A percentile compares a stretch with the other conserved stretches of the same genome.
Evolutionary conservation across 1,140 invertebrate species (phyloP).

Genomic region (Drosophila cardini): DNA sequence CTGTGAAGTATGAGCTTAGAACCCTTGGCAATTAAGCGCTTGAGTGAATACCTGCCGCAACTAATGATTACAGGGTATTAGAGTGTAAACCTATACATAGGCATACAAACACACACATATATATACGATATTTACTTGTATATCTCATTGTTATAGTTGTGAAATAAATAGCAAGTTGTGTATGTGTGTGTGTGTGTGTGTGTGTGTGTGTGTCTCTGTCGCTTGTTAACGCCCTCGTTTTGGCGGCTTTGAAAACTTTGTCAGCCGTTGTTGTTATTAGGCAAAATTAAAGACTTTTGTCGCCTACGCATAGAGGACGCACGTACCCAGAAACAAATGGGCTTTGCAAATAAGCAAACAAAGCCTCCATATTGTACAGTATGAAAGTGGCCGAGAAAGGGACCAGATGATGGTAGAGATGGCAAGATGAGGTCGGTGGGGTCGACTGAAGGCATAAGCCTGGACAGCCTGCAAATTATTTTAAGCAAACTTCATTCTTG

Average conservation of each 20-base stretch:
- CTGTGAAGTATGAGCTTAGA: too few species aligned
- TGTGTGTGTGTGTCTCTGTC: slow-evolving; percentile 72
- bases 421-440: neutral
- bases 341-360: slow-evolving; percentile 79
- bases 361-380: slow-evolving; percentile 43
- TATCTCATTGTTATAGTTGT: slow-evolving; percentile 32
- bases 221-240: slow-evolving; percentile 80
- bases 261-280: slow-evolving; percentile 69
- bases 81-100: slow-evolving; percentile 8
- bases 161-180: slow-evolving; percentile 43
- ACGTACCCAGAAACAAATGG: slow-evolving; percentile 77
- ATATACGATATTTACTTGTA: slow-evolving; percentile 2
- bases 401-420: neutral
- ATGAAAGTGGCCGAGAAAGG: slow-evolving; percentile 1
- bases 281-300: slow-evolving; percentile 81
- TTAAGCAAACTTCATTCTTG: slow-evolving; percentile 80
- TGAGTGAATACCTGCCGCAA: slow-evolving; percentile 23
- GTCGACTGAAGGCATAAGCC: slow-evolving; percentile 44
- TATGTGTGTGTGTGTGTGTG: slow-evolving; percentile 66
- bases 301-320: slow-evolving; percentile 52
- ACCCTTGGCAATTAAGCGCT: slow-evolving; percentile 26
- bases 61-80: slow-evolving; percentile 39
- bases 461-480: slow-evolving; percentile 80
- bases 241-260: slow-evolving; percentile 75
- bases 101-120: neutral